Percentiles rank a stretch among this genome's conserved stretches.
phyloP scores from a whole-genome alignment of 2,888 invertebrate species.

The Agrochola circellaris region DNA sequence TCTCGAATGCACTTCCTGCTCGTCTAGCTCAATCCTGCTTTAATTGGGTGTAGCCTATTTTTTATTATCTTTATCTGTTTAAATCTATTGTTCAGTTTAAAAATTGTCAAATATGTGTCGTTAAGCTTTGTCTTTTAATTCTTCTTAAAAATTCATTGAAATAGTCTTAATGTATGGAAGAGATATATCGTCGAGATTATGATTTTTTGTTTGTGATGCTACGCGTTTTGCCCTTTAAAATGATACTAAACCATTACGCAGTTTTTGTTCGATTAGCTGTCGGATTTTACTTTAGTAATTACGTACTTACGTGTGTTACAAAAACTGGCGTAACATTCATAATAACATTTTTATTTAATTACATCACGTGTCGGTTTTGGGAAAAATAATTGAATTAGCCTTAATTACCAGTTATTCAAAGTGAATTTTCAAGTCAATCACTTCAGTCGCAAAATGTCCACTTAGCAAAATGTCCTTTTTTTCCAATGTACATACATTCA shows the following conservation, averaged over 20 bases:
- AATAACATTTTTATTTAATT: neutral
- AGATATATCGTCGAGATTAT: slow-evolving; percentile 5
- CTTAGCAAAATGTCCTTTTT: too few species aligned
- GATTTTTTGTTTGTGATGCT: slow-evolving; percentile 7
- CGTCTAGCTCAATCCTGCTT: neutral
- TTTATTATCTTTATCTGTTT: neutral
- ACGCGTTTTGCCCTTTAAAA: neutral
- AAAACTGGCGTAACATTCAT: slow-evolving; percentile 28
- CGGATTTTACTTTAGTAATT: slow-evolving; percentile 9
- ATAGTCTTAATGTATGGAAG: neutral
- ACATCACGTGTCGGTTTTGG: neutral
- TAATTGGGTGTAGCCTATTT: neutral
- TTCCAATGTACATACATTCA: too few species aligned
- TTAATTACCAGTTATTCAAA: neutral
- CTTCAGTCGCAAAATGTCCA: too few species aligned
- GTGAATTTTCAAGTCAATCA: slow-evolving; percentile 8
- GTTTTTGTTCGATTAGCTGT: slow-evolving; percentile 19
- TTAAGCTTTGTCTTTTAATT: neutral
- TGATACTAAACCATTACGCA: neutral
- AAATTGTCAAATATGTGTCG: neutral
- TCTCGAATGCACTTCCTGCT: neutral
- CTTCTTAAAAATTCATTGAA: neutral
- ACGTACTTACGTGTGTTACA: neutral
- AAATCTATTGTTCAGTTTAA: neutral
- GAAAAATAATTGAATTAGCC: neutral